Conservation (phyloP, 2,888 invertebrate genomes). For the Perithous albicinctus region DNA sequence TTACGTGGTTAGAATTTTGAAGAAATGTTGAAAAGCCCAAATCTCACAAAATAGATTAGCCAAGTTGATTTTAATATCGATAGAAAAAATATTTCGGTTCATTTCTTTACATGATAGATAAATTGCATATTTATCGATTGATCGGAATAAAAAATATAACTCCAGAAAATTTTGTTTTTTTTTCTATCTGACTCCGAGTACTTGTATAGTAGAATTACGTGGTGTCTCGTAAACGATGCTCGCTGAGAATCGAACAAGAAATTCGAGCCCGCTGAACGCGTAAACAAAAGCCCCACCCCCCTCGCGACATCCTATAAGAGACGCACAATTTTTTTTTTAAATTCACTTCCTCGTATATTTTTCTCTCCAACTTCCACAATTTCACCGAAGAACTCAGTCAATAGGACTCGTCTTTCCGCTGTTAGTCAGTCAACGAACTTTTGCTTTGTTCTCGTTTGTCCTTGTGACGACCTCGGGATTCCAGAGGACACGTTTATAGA, state of each 20-base stretch:
- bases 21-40: no score
- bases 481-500: not conserved
- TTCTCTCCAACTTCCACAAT: not conserved
- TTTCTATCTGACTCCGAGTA: no score
- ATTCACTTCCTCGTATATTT: not conserved
- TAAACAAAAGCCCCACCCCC: not conserved
- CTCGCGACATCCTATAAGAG: not conserved
- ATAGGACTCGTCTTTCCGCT: slow-evolving; percentile 4
- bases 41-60: no score
- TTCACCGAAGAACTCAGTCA: not conserved
- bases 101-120: no score
- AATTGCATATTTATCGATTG: no score
- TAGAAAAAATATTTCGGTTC: no score
- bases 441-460: slow-evolving; percentile 5
- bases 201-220: not conserved
- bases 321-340: not conserved
- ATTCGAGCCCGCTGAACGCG: not conserved
- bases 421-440: not conserved
- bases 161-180: no score
- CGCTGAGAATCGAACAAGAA: not conserved
- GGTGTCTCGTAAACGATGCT: not conserved
- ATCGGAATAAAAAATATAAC: no score
- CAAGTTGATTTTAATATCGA: no score
- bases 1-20: no score
- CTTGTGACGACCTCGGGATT: not conserved